These are phyloP conservation scores for Pagetopsis macropterus DNA, from an alignment of 2,797 vertebrate genomes.

Conservation along the genomic window DNA sequence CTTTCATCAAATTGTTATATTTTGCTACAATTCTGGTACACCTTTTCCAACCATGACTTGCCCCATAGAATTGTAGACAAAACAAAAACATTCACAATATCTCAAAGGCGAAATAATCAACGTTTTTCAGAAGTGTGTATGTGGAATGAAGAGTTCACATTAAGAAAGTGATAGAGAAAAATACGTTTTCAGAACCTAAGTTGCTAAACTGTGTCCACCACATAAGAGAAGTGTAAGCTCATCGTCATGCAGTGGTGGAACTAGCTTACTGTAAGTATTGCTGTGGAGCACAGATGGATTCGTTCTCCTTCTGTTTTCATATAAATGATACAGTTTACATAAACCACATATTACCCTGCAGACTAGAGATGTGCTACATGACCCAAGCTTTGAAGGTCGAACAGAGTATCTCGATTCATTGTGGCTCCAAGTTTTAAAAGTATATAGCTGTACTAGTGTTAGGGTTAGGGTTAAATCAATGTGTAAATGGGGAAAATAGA, in stretches of 20 bases:
- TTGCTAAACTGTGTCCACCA: not conserved
- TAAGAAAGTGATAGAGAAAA: not conserved
- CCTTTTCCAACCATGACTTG: too few relatives aligned
- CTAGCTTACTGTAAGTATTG: too few relatives aligned
- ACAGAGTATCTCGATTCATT: constrained; percentile 9
- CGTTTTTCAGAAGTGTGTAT: too few relatives aligned
- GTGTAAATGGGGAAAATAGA: not conserved
- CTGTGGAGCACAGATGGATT: too few relatives aligned
- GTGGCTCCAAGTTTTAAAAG: not conserved
- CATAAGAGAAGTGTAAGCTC: not conserved
- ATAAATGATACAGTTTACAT: too few relatives aligned
- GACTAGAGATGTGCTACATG: not conserved
- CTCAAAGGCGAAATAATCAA: too few relatives aligned
- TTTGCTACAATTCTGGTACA: too few relatives aligned
- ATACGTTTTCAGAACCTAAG: not conserved
- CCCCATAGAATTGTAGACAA: too few relatives aligned
- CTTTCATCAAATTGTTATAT: too few relatives aligned
- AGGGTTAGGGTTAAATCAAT: not conserved
- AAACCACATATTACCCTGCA: not conserved
- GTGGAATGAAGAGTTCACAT: not conserved
- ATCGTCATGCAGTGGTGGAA: too few relatives aligned
- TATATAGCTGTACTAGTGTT: not conserved
- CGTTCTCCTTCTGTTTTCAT: too few relatives aligned
- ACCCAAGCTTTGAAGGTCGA: not conserved
- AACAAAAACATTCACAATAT: too few relatives aligned